Evolutionary conservation across 2,113 vertebrate species (phyloP), one percentile per base, ranked within the genome.

Genomic region (Grammomys surdaster): DNA sequence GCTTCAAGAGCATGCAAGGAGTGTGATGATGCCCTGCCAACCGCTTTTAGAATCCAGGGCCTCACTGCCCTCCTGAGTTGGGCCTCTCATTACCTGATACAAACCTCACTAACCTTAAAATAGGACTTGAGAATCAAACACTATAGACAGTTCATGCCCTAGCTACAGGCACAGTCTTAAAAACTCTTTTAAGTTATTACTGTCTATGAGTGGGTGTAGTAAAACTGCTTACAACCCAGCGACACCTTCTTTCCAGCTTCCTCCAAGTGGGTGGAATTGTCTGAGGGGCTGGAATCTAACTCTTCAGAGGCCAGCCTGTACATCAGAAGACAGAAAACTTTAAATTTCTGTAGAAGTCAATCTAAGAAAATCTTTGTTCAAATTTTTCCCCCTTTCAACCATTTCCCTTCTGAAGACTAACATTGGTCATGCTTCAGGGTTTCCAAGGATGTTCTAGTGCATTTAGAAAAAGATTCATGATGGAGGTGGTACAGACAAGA

Each of bases 271-370:
- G 40, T 72, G 28, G 40, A 60, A 20, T 69, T 94, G 72, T 92
- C 76, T 89, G 31, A 28, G 60, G 82, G 22, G 69, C 90, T 92
- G 48, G 80, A 84, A 85, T 95, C 76, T 92, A 94, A 76, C 60
- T 67, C 75, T 24, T 43, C 80, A 90, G 46, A 94, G 48, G 43
- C 80, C 48, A 94, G 58, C 43, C 33, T 89, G 67, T 46, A 67
- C 56, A n/a, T 13, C 65, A 60, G 10, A 84, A 88, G 36, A 88
- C 91, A 95, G 17, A 77, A 91, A 95, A 54, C 33, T 26, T 48
- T 65, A 60, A 84, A 43, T 85, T 65, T 7, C 31, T 40, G 4
- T 72, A 88, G 58, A 93, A 88, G 16, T 40, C 43, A 90, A 48
- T 89, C 63, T 95, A 73, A 87, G 78, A 76, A 91, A 96, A 89